Conservation (phyloP, 2,113 vertebrate species). For the Agelaius tricolor region DNA sequence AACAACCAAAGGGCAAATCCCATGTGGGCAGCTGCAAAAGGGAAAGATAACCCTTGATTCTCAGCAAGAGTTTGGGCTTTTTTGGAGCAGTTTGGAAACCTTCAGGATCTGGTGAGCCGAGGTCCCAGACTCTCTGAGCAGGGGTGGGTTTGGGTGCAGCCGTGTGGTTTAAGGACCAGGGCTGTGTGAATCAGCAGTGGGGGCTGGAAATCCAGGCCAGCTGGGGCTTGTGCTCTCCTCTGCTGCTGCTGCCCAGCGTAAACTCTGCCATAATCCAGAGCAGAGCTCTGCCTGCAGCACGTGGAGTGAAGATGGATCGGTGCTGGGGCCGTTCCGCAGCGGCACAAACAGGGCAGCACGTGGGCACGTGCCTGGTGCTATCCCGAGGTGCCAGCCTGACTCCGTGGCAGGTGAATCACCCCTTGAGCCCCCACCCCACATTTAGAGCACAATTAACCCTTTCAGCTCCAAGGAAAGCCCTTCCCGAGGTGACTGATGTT, state of each 20-base stretch:
- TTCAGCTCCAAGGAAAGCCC: neutral
- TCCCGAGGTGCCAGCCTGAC: rapidly evolving
- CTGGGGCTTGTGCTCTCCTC: neutral
- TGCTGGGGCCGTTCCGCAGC: neutral
- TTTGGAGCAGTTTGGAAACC: neutral
- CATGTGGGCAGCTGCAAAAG: neutral
- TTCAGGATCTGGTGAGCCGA: rapidly evolving
- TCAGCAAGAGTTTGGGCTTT: neutral
- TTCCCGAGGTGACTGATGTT: neutral
- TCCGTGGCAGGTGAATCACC: rapidly evolving
- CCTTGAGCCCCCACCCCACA: neutral
- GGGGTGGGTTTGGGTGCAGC: neutral
- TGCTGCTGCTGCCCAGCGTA: neutral
- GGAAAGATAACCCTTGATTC: no score
- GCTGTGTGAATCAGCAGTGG: rapidly evolving
- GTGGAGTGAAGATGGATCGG: neutral
- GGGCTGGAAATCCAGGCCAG: neutral
- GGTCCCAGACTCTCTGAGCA: rapidly evolving
- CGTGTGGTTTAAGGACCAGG: rapidly evolving
- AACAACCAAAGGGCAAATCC: neutral
- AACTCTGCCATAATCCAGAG: neutral
- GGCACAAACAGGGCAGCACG: neutral
- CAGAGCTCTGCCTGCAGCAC: neutral
- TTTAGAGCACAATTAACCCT: neutral
- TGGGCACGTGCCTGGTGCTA: rapidly evolving